Percentiles rank a stretch among this genome's conserved stretches.
phyloP scores from a whole-genome alignment of 2,797 vertebrate genomes.

The Nannoperca australis region DNA sequence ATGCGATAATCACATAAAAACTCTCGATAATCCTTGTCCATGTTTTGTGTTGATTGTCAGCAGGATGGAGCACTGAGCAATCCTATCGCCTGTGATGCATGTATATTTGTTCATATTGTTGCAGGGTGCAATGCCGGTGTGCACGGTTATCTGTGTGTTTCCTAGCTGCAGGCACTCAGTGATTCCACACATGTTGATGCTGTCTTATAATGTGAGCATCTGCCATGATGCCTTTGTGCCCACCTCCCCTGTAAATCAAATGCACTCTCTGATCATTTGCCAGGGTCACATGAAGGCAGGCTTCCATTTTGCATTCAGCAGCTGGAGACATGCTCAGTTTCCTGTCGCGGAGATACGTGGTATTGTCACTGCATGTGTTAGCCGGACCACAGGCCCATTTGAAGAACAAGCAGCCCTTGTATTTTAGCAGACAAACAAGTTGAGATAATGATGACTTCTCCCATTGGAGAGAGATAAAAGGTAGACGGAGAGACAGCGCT shows the following conservation, averaged over 20 bases:
- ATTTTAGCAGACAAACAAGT: conserved; percentile 61
- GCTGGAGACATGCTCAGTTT: conserved; percentile 28
- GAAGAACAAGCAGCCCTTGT: conserved; percentile 54
- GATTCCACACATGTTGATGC: conserved; percentile 24
- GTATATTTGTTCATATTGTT: conserved; percentile 26
- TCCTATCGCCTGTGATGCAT: background rate
- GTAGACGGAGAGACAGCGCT: conserved; percentile 8
- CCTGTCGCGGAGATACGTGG: conserved; percentile 8
- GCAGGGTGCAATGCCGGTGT: background rate
- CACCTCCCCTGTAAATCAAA: conserved; percentile 40
- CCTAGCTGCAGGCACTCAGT: conserved; percentile 15
- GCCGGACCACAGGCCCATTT: conserved; percentile 17
- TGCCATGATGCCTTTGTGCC: conserved; percentile 18
- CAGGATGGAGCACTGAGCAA: background rate
- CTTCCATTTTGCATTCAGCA: conserved; percentile 41
- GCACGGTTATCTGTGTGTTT: conserved; percentile 20
- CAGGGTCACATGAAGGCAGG: conserved; percentile 6
- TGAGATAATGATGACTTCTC: conserved; percentile 64
- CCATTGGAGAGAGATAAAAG: conserved; percentile 37
- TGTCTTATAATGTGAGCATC: conserved; percentile 19
- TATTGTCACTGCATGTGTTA: conserved; percentile 18
- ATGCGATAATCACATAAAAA: no score
- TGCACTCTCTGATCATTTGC: conserved; percentile 40
- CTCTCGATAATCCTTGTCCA: conserved; percentile 14
- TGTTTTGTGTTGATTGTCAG: conserved; percentile 9